A percentile compares a stretch with the other conserved stretches of the same genome.
Evolutionary conservation across 2,113 vertebrate genomes (phyloP).

Genomic region (Sinosuthora webbiana): DNA sequence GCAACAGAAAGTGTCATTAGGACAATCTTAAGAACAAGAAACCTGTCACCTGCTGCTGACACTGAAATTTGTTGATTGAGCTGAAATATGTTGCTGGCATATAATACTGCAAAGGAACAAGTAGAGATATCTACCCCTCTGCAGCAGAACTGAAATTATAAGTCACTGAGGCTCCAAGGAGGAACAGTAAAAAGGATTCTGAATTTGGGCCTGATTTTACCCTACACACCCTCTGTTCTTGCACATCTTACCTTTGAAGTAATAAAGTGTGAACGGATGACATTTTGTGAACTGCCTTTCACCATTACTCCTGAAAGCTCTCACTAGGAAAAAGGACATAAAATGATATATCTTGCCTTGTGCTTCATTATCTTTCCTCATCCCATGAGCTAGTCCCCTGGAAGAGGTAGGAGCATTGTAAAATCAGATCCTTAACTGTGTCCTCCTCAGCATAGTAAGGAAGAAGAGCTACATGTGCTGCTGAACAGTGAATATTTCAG

Average conservation of each 20-base stretch:
- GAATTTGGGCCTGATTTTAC: not conserved
- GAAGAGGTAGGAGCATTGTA: not conserved
- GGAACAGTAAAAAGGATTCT: not conserved
- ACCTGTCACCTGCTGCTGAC: conserved; percentile 62
- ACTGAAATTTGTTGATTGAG: conserved; percentile 47
- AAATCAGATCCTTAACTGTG: not conserved
- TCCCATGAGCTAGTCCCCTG: not conserved
- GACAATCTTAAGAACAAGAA: conserved; percentile 62
- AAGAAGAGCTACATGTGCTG: not conserved
- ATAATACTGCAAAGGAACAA: not conserved
- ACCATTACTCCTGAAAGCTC: not conserved
- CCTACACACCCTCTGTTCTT: not conserved
- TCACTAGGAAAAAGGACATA: not conserved
- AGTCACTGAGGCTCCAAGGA: not conserved
- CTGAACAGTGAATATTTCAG: not conserved
- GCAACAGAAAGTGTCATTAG: conserved; percentile 63
- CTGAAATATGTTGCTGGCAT: conserved; percentile 26
- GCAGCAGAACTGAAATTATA: not conserved
- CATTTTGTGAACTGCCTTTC: not conserved
- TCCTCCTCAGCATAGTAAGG: not conserved
- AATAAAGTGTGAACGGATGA: not conserved
- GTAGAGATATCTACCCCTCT: not conserved
- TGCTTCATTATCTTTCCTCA: not conserved
- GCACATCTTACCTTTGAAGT: not conserved
- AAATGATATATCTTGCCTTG: not conserved